Base-by-base conservation (phyloP, 2,113 vertebrate genomes). In the Euleptes europaea region DNA sequence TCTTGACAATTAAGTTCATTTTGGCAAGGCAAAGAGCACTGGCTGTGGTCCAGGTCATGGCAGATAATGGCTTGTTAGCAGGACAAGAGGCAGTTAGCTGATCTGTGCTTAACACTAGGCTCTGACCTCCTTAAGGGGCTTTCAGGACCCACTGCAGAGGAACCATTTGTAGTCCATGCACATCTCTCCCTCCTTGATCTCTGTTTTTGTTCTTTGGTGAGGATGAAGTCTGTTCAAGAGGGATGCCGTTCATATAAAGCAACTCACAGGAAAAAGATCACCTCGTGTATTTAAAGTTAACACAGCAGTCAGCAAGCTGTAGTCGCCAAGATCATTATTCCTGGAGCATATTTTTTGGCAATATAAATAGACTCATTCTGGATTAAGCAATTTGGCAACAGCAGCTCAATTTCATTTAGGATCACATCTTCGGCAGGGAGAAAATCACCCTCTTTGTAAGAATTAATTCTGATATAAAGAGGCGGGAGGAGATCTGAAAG, bases 1-100 rank as follows among this genome's bases (percentile, higher is more conserved):
- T 77, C 79, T 82, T 47, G 66, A 70, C 63, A 82, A 82, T 63
- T 70, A 70, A 63, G 79, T 63, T 86, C 79, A 63, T 70, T 77
- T 60, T 70, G 38, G 79, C 83, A 77, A 86, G 73, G 73, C 65
- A 44, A 49, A 71, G n/a, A 47, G 49, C 5, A 10, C 31, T n/a
- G 57, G 73, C 38, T 78, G 65, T 0, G n/a, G 79, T 49, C n/a
- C 31, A 63, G 15, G 73, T n/a, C 14, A 21, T 11, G 35, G 65
- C 15, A 63, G 49, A 40, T 63, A 71, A 71, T 49, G 40, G 21
- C 51, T 71, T 38, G 23, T 71, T 63, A 77, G 40, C 38, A 49
- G 65, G 44, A 60, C 10, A 3, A 49, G 65, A 54, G 60, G 60
- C 8, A 28, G 33, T n/a, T 31, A 6, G 33, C 72, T n/a, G 38